Evolutionary conservation across 2,113 vertebrate species (phyloP), one percentile per base, ranked within the genome.

Genomic region (Colistium nudipinnis): DNA sequence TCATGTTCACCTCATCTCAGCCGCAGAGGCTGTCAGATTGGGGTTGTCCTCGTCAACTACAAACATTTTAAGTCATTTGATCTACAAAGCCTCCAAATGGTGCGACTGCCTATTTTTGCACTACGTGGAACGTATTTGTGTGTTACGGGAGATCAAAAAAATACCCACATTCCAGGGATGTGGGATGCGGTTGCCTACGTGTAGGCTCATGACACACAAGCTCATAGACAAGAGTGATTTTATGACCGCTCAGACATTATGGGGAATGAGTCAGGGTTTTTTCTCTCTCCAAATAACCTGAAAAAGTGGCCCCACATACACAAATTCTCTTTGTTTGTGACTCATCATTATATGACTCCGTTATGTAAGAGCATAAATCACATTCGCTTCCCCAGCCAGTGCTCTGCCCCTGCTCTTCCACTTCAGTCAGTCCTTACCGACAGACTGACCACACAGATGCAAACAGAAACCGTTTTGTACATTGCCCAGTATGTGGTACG

Each of bases 301-400:
- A 66, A 66, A 12, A 67, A 60, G 8, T 16, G 1, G 33, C 13
- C 4, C 8, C 25, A 11, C 33, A 41, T 45, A 43, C 47, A 5
- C 39, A 47, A 35, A 38, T 33, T 43, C 8, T 41, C 13, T 11
- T 30, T 27, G 72, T 56, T 48, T 41, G 62, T 85, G 82, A 88
- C 28, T 62, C 83, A 83, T 72, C 38, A 72, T 61, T 45, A 64
- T 60, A 74, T 65, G 60, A 64, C 25, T 27, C 51, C 76, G 52
- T 82, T 76, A 86, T 69, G 66, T 80, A 81, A 75, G 54, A 72
- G 49, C 44, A 54, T 74, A 63, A 70, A 80, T 84, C 53, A 68
- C 52, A 76, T 55, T 48, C 75, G 24, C 68, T 62, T 6, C 43
- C 66, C 33, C 38, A 64, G 35, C 57, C 62, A 67, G 25, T 10